Percentiles rank a stretch among this genome's conserved stretches.
phyloP scores from a whole-genome alignment of 2,113 vertebrate species.

The Zosterops borbonicus region DNA sequence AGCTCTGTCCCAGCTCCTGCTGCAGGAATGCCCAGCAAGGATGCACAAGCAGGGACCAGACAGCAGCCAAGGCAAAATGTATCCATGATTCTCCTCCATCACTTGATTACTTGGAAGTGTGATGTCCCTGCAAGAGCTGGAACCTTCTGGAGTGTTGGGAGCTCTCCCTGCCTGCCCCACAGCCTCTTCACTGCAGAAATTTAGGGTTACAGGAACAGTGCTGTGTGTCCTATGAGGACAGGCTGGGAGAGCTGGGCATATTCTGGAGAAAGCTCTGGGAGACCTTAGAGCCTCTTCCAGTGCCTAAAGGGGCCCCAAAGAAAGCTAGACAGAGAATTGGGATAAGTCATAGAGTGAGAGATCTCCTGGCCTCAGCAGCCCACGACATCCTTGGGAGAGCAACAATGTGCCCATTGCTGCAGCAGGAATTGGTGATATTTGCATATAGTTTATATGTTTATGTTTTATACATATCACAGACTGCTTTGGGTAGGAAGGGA shows the following conservation, averaged over 20 bases:
- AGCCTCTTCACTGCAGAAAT: fast-evolving
- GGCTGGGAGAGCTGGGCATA: neutral
- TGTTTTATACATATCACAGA: neutral
- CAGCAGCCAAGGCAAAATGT: neutral
- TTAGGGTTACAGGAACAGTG: neutral
- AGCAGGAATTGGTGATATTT: no score
- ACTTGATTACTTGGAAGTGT: no score
- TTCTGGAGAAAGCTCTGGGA: neutral
- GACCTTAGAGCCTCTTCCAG: no score
- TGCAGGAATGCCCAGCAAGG: neutral
- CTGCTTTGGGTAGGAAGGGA: no score
- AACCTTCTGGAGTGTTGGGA: fast-evolving
- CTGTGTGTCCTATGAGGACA: neutral
- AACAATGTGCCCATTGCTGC: no score
- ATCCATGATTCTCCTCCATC: neutral
- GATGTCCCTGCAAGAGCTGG: neutral
- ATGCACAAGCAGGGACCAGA: neutral
- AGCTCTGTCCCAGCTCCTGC: neutral
- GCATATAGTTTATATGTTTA: neutral
- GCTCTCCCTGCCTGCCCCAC: neutral
- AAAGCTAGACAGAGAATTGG: no score
- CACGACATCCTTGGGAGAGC: no score
- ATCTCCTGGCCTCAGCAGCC: no score
- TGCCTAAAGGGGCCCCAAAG: no score
- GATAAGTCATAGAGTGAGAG: no score